These are phyloP conservation scores for Xestia rhomboidea DNA, from an alignment of 2,888 invertebrate genomes.

Conservation along the genomic window DNA sequence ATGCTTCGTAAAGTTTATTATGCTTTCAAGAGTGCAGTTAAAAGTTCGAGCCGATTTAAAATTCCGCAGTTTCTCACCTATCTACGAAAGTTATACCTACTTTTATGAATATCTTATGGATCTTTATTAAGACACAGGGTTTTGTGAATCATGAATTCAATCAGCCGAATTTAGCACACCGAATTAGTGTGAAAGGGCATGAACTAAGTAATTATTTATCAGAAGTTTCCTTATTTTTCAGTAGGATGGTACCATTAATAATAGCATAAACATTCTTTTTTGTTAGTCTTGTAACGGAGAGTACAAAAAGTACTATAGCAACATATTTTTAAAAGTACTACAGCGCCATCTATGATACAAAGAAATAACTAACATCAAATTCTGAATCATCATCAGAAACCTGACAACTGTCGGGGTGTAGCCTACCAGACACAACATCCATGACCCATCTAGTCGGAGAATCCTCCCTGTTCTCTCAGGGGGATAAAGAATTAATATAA, in stretches of 20 bases:
- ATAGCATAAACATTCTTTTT: too few species aligned
- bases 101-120: slow-evolving; percentile 11
- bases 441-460: too few species aligned
- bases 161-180: neutral
- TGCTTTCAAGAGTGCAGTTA: slow-evolving; percentile 68
- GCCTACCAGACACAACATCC: too few species aligned
- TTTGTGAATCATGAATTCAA: neutral
- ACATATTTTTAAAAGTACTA: too few species aligned
- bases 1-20: slow-evolving; percentile 73
- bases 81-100: slow-evolving; percentile 19
- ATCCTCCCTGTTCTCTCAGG: too few species aligned
- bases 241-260: neutral
- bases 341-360: too few species aligned
- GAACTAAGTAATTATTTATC: neutral
- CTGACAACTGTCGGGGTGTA: too few species aligned
- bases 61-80: slow-evolving; percentile 30
- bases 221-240: neutral
- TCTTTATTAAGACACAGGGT: neutral
- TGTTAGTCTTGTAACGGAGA: too few species aligned
- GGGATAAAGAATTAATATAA: too few species aligned
- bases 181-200: neutral
- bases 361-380: too few species aligned
- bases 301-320: too few species aligned
- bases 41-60: slow-evolving; percentile 66
- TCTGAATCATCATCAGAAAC: too few species aligned